Percentiles rank a stretch among this genome's conserved stretches.
Evolutionary conservation across 2,113 vertebrate genomes (phyloP).

Genomic region (Phocoena sinus): DNA sequence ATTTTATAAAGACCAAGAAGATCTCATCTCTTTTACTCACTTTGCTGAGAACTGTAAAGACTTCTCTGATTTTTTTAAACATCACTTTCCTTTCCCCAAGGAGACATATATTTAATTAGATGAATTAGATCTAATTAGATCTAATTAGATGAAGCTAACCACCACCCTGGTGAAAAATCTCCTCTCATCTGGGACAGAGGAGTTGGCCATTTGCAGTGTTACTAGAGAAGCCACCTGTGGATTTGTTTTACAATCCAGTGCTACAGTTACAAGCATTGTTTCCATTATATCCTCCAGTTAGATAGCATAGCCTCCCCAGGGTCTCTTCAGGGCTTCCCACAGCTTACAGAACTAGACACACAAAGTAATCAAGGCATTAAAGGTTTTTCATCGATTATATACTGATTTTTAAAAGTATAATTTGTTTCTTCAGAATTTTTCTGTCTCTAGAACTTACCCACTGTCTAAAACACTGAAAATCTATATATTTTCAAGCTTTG

Average conservation of each 20-base stretch:
- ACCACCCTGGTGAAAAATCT: neutral
- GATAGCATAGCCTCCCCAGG: neutral
- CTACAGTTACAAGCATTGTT: neutral
- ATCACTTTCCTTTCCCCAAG: neutral
- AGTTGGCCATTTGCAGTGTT: neutral
- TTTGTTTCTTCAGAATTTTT: neutral
- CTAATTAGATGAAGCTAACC: neutral
- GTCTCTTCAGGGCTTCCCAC: neutral
- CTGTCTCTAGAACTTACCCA: neutral
- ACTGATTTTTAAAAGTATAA: neutral
- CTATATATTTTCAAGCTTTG: neutral
- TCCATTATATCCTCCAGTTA: neutral
- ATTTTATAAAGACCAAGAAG: neutral
- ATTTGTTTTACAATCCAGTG: neutral
- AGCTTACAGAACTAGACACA: neutral
- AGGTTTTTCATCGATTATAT: neutral
- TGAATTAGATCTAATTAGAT: too few relatives aligned
- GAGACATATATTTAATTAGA: neutral
- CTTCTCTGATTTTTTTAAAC: neutral
- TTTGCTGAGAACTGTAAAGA: neutral
- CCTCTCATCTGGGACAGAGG: neutral
- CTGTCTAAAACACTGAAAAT: neutral
- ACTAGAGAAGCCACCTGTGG: neutral
- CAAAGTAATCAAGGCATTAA: neutral
- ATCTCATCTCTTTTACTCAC: neutral